Evolutionary conservation across 2,888 invertebrate species (phyloP), one percentile per base, ranked within the genome.

Genomic region (Nemotelus nigrinus): DNA sequence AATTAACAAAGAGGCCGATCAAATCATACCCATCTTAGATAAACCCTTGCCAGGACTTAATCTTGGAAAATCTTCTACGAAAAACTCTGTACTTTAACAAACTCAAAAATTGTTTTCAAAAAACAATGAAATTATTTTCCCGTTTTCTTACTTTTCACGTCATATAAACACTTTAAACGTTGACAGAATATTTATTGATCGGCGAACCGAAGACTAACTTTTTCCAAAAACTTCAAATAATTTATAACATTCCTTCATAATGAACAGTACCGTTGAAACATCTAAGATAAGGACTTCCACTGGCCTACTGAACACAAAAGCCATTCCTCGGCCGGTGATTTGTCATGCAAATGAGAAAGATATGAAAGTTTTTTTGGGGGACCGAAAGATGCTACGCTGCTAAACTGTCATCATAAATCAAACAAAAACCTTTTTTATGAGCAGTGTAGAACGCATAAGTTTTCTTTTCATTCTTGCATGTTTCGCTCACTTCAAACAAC

Each of bases 401-500:
- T 70, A 70, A 70, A 70, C 70, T 70, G 70, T 70, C 70, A 70
- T 70, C 53, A 70, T 70, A 70, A 70, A 70, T 70, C 70, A 70
- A 70, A 55, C 70, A 45, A 70, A 70, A 70, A 70, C 41, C 70
- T 47, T 70, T 70, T 70, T 70, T 70, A 70, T 10, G 70, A 55
- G 55, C 70, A 55, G 70, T 39, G 47, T 70, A 47, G 7, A 50
- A 70, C 25, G 44, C 70, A 50, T 70, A 70, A 55, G 70, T 70
- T 55, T 70, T n/a, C 8, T 25, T 53, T 43, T 70, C n/a, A 47
- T 68, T 68, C 39, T 68, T 48, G 8, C 41, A 41, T 47, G 45
- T 47, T 68, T 70, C 5, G 8, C 25, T 8, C 50, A 50, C 6
- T 8, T 7, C 5, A 50, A 50, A 50, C 5, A 8, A 8, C 6